Evolutionary conservation across 2,113 vertebrate genomes (phyloP).

Genomic region (Tursiops truncatus): DNA sequence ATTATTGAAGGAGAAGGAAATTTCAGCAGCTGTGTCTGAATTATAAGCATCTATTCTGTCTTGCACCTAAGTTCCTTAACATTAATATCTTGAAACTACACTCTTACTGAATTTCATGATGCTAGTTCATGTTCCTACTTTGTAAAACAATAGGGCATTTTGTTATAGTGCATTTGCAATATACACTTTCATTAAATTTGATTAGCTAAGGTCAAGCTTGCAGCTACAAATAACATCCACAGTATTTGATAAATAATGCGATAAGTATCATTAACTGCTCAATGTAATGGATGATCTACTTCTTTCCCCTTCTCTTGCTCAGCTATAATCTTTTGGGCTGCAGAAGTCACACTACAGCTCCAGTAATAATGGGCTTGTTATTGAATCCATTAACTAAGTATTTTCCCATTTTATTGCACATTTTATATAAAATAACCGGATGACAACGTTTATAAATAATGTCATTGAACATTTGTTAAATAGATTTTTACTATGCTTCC

Average conservation of each 20-base stretch:
- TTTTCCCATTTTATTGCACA: conserved; percentile 31
- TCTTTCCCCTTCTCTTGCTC: conserved; percentile 22
- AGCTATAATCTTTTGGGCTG: conserved; percentile 60
- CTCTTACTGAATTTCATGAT: conserved; percentile 54
- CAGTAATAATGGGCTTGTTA: conserved; percentile 52
- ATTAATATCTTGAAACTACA: conserved; percentile 58
- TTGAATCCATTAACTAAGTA: conserved; percentile 63
- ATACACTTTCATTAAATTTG: conserved; percentile 70
- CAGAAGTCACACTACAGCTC: neutral
- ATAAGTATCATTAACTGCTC: conserved; percentile 70
- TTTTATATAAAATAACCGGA: conserved; percentile 56
- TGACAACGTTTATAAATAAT: conserved; percentile 62
- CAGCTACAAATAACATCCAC: conserved; percentile 59
- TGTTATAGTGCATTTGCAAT: conserved; percentile 48
- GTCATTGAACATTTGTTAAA: conserved; percentile 58
- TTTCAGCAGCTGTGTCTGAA: conserved; percentile 47
- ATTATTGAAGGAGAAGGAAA: conserved; percentile 53
- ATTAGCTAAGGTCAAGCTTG: conserved; percentile 67
- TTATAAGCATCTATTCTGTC: conserved; percentile 59
- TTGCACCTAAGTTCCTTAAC: conserved; percentile 57
- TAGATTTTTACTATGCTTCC: conserved; percentile 39
- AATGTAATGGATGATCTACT: conserved; percentile 61
- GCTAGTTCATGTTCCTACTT: conserved; percentile 48
- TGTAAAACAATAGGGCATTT: conserved; percentile 66
- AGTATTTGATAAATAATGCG: conserved; percentile 71